Conservation (phyloP, 2,113 vertebrate species). For the Oryzias celebensis region DNA sequence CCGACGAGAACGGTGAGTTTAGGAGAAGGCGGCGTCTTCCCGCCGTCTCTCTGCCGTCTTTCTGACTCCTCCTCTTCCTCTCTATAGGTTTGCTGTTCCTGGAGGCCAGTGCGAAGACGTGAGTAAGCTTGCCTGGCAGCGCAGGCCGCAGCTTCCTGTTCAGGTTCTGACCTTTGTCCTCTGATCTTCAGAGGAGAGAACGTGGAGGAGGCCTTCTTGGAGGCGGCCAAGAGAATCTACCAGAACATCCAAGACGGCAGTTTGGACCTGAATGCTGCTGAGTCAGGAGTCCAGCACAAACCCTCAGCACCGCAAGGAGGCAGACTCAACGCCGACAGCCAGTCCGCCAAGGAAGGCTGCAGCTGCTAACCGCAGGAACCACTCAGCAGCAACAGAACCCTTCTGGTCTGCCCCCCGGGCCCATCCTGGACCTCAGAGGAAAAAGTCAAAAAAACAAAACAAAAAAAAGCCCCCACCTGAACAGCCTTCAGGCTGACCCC, state of each 20-base stretch:
- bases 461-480: too few relatives aligned
- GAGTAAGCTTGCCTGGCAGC: conserved; percentile 65
- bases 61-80: neutral
- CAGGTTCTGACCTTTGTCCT: neutral
- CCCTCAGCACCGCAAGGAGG: conserved; percentile 92
- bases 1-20: conserved; percentile 93
- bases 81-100: conserved; percentile 90
- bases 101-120: conserved; percentile 99
- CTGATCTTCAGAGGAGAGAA: conserved; percentile 85
- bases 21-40: neutral
- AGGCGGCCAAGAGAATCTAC: conserved; percentile 98
- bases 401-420: too few relatives aligned
- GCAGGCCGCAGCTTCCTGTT: neutral
- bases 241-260: conserved; percentile 99
- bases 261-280: conserved; percentile 95
- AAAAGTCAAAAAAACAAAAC: too few relatives aligned
- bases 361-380: conserved; percentile 84
- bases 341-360: conserved; percentile 93
- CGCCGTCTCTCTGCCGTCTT: conserved; percentile 7
- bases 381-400: neutral
- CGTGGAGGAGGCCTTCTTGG: conserved; percentile 95
- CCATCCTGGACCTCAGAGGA: too few relatives aligned
- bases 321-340: conserved; percentile 89
- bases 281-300: conserved; percentile 97
- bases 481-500: too few relatives aligned